Conservation (phyloP, 2,888 invertebrate genomes). For the Macrophya annulata region DNA sequence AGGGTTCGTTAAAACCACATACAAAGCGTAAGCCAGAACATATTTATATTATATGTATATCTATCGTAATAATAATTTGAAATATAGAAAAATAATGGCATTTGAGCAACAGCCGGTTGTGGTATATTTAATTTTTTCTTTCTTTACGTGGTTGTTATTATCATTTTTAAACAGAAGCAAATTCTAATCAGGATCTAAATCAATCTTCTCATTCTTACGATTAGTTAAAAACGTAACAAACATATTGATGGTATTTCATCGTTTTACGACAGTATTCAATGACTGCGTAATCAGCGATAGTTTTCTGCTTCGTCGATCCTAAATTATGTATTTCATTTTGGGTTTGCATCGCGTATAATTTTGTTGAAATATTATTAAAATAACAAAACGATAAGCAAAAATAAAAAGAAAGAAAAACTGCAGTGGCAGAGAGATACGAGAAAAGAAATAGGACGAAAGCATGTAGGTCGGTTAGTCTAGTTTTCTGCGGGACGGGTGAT, state of each 20-base stretch:
- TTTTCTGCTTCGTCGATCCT: background rate
- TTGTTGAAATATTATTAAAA: background rate
- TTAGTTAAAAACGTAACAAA: background rate
- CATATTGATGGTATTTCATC: conserved; percentile 39
- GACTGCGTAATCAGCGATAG: background rate
- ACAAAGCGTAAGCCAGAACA: background rate
- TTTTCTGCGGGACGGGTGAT: conserved; percentile 29
- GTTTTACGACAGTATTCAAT: background rate
- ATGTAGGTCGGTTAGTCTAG: conserved; percentile 44
- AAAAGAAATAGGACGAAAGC: conserved; percentile 35
- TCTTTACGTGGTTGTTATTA: background rate
- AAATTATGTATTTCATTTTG: background rate
- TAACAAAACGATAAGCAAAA: background rate
- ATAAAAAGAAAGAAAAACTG: background rate
- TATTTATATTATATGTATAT: background rate
- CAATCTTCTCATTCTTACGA: background rate
- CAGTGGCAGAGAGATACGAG: background rate
- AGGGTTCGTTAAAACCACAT: background rate
- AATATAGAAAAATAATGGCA: background rate
- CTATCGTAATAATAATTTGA: background rate
- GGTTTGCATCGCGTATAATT: background rate
- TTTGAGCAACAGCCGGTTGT: background rate
- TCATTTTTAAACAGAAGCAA: background rate
- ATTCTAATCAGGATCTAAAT: conserved; percentile 7
- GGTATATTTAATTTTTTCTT: background rate